phyloP scores from a whole-genome alignment of 2,797 vertebrate species.

The Bovichtus variegatus region DNA sequence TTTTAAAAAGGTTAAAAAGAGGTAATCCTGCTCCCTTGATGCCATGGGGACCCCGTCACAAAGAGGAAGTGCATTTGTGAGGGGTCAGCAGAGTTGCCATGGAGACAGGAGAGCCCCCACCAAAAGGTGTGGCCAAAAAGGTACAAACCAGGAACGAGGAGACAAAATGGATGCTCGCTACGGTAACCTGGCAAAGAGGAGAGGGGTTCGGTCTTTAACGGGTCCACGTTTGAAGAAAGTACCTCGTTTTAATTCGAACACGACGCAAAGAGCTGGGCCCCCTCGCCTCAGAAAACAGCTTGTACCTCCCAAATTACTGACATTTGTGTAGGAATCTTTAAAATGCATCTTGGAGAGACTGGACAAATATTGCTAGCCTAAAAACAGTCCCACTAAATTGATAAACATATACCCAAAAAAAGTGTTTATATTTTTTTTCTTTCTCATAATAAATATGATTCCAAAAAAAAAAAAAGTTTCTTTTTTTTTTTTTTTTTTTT shows the following conservation, averaged over 20 bases:
- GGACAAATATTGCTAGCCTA: conserved; percentile 87
- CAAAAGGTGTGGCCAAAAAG: conserved; percentile 57
- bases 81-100: conserved; percentile 69
- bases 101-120: conserved; percentile 62
- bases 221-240: conserved; percentile 81
- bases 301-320: conserved; percentile 75
- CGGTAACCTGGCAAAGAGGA: conserved; percentile 42
- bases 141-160: conserved; percentile 70
- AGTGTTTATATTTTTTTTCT: conserved; percentile 67
- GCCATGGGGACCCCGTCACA: conserved; percentile 67
- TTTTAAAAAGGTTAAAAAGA: conserved; percentile 84
- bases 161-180: conserved; percentile 57
- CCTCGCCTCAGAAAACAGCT: conserved; percentile 44
- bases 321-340: conserved; percentile 80
- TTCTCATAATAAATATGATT: conserved; percentile 86
- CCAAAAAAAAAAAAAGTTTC: conserved; percentile 61
- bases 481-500: conserved; percentile 56
- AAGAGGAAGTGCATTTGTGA: conserved; percentile 77
- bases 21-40: conserved; percentile 79
- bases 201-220: conserved; percentile 62
- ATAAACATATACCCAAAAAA: conserved; percentile 75
- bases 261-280: conserved; percentile 60
- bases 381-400: conserved; percentile 83
- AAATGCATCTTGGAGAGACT: conserved; percentile 80
- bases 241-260: conserved; percentile 87